A percentile compares a stretch with the other conserved stretches of the same genome.
Conservation (phyloP, 1,140 invertebrate genomes). For the Pseudomyrmex cubaensis region DNA sequence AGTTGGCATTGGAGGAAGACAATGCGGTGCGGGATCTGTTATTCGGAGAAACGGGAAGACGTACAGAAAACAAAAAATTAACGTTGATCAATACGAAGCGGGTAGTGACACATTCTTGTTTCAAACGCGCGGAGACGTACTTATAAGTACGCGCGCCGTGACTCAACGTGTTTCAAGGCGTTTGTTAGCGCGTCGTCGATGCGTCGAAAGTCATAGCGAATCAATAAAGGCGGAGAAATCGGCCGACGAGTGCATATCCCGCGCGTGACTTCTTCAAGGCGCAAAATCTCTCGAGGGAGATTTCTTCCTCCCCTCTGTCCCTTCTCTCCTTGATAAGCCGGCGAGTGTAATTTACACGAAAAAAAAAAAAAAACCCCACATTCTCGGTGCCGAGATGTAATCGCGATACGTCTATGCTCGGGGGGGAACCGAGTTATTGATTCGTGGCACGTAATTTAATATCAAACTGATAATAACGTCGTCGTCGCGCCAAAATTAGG, state of each 20-base stretch:
- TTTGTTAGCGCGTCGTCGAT: conserved; percentile 37
- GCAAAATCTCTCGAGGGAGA: neutral
- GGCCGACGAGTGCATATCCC: conserved; percentile 22
- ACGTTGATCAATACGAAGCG: conserved; percentile 29
- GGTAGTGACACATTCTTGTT: conserved; percentile 35
- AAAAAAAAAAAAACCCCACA: neutral
- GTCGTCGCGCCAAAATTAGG: conserved; percentile 53
- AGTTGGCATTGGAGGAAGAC: neutral
- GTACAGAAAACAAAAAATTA: neutral
- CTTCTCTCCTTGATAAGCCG: neutral
- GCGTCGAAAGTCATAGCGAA: conserved; percentile 56
- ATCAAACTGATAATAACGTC: conserved; percentile 60
- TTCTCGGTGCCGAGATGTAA: too few species aligned
- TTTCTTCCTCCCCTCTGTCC: neutral
- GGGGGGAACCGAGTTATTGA: conserved; percentile 17
- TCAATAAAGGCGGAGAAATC: conserved; percentile 45
- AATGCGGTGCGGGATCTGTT: conserved; percentile 13
- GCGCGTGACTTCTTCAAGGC: neutral
- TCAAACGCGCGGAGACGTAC: conserved; percentile 2
- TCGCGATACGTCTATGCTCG: neutral
- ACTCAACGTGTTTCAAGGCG: conserved; percentile 40
- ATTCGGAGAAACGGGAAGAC: conserved; percentile 15
- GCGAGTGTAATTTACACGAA: neutral
- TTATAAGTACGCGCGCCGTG: conserved; percentile 3
- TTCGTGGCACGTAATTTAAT: conserved; percentile 57